phyloP scores from a whole-genome alignment of 2,888 invertebrate genomes.

The Urechis unicinctus region DNA sequence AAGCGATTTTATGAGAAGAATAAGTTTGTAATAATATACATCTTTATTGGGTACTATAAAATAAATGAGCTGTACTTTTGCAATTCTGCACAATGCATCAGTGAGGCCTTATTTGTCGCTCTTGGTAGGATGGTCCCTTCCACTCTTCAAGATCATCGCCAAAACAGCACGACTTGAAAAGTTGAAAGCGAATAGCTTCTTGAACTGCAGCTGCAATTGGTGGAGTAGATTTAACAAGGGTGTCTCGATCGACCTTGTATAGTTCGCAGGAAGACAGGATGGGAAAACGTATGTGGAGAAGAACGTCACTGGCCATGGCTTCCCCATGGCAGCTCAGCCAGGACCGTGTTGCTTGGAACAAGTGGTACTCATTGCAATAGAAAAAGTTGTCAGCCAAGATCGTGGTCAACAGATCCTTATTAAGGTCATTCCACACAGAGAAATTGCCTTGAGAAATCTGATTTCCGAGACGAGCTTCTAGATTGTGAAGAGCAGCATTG shows the following conservation, averaged over 20 bases:
- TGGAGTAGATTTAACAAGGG: constrained; percentile 5
- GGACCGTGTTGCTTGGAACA: constrained; percentile 16
- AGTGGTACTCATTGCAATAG: constrained; percentile 16
- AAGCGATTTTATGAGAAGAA: too few relatives aligned
- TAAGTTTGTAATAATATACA: too few relatives aligned
- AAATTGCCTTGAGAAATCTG: constrained; percentile 16
- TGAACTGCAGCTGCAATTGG: constrained; percentile 4
- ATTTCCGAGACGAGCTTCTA: constrained; percentile 18
- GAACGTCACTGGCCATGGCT: constrained; percentile 1
- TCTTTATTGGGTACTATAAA: too few relatives aligned
- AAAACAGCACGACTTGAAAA: constrained; percentile 11
- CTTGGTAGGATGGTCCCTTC: constrained; percentile 13
- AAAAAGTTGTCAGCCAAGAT: constrained; percentile 17
- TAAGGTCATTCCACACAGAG: constrained; percentile 16
- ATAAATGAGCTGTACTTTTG: too few relatives aligned
- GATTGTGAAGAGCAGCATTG: constrained; percentile 19
- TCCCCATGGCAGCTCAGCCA: constrained; percentile 10
- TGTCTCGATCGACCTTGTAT: constrained; percentile 16
- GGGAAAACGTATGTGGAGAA: constrained; percentile 16
- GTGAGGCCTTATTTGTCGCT: too few relatives aligned
- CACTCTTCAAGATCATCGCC: constrained; percentile 11
- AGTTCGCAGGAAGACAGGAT: constrained; percentile 12
- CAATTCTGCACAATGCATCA: too few relatives aligned
- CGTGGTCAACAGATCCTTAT: constrained; percentile 9
- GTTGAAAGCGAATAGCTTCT: constrained; percentile 17